phyloP scores from a whole-genome alignment of 2,888 invertebrate species.

The Ormyrus labotus region DNA sequence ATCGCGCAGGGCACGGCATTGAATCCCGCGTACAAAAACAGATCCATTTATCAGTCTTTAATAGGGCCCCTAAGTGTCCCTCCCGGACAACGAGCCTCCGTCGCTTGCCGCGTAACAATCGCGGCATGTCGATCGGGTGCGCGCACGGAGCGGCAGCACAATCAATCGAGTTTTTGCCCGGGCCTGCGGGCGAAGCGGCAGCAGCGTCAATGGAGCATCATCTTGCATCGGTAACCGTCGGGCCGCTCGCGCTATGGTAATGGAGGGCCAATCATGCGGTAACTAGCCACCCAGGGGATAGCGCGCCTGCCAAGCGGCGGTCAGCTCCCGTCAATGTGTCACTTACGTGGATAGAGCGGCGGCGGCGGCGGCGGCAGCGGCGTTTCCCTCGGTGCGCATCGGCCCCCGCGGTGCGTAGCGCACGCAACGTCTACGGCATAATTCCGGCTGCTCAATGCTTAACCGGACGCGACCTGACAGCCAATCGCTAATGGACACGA shows the following conservation, averaged over 20 bases:
- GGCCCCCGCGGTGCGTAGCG: constrained; percentile 60
- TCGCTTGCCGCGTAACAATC: too few species aligned
- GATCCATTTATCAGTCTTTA: too few species aligned
- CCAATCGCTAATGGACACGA: constrained; percentile 55
- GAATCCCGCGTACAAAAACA: too few species aligned
- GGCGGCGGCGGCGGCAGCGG: constrained; percentile 36
- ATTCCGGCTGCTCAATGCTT: constrained; percentile 51
- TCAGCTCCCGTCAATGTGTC: constrained; percentile 75
- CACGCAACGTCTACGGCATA: constrained; percentile 51
- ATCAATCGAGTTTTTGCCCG: too few species aligned
- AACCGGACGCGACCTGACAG: constrained; percentile 52
- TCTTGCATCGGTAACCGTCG: constrained; percentile 49
- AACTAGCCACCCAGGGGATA: constrained; percentile 74
- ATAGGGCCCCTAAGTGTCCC: too few species aligned
- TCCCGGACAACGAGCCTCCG: too few species aligned
- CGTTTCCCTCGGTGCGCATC: constrained; percentile 68
- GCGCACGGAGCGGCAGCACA: too few species aligned
- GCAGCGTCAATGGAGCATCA: constrained; percentile 18
- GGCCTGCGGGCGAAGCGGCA: too few species aligned
- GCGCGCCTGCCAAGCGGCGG: constrained; percentile 59
- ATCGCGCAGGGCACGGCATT: too few species aligned
- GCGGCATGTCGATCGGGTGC: too few species aligned
- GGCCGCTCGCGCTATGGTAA: constrained; percentile 70
- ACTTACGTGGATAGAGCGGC: constrained; percentile 68
- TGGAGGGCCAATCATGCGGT: constrained; percentile 76